Evolutionary conservation across 2,888 invertebrate genomes (phyloP), one percentile per base, ranked within the genome.

Genomic region (Hirtodrosophila duncani): DNA sequence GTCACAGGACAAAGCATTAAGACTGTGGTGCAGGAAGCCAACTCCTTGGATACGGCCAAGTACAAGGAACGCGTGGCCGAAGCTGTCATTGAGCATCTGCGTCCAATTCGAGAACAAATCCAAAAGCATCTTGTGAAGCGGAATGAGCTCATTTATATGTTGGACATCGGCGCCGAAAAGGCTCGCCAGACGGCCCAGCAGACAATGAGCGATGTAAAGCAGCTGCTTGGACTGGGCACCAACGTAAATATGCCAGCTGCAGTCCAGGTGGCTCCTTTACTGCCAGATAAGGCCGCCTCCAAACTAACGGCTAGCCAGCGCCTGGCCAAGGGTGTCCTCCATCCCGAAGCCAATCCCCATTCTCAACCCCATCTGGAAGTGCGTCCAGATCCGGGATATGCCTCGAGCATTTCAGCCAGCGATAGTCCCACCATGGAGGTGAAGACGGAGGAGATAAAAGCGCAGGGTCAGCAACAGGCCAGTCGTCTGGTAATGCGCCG

Each of bases 51-150:
- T 84, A 97, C 96, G 33, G 93, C 91, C 75, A 89, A 91, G 63
- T 95, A 93, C 81, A 96, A 96, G 87, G 67, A 89, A 4, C 78
- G 89, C 1, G 89, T 95, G 1, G 92, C 94, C 1, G 93, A 94
- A 45, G 89, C 90, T n/a, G 85, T 96, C 0, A 89, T 92, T 18
- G 90, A 91, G 59, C 89, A 90, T 81, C 78, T 96, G 16, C 88
- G 87, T 26, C 95, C 95, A 2, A 93, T 96, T 67, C 89, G 92
- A 62, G 84, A 87, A 34, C 87, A 89, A 83, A 90, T 92, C 57
- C 70, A 87, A 1, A 83, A 89, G 44, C 88, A 92, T 63, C 82
- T 92, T 49, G 83, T 87, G 27, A 90, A 92, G 57, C 90, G 89
- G 33, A 88, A 86, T 11, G 91, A 92, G 85, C 85, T 96, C 57